A percentile compares a stretch with the other conserved stretches of the same genome.
These are phyloP conservation scores for Sebastes matsubarae DNA, from an alignment of 2,797 vertebrate genomes.

Conservation along the genomic window DNA sequence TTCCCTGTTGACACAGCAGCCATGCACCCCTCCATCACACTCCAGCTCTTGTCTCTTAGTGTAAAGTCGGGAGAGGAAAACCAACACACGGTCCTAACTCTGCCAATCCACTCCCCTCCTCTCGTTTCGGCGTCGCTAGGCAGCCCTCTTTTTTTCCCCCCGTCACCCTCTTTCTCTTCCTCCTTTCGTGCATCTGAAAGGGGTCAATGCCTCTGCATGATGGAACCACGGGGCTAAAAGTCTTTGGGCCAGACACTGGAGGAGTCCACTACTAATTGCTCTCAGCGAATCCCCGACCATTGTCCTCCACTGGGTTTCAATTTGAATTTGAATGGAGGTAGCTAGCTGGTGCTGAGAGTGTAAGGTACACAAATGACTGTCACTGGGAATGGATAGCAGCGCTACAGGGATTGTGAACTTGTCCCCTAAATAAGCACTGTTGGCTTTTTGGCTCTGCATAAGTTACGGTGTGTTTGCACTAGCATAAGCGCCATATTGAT, in stretches of 20 bases:
- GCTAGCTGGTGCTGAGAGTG: conserved; percentile 81
- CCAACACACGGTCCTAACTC: conserved; percentile 68
- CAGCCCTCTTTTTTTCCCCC: conserved; percentile 57
- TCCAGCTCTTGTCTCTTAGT: conserved; percentile 68
- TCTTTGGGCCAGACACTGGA: conserved; percentile 76
- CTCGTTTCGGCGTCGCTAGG: conserved; percentile 72
- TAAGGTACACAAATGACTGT: conserved; percentile 84
- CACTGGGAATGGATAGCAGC: conserved; percentile 76
- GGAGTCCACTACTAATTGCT: conserved; percentile 82
- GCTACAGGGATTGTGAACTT: conserved; percentile 69
- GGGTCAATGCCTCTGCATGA: conserved; percentile 79
- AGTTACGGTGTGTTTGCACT: conserved; percentile 68
- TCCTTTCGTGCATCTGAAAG: conserved; percentile 74
- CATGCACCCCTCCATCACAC: conserved; percentile 66
- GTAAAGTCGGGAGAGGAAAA: conserved; percentile 77
- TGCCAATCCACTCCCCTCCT: conserved; percentile 68
- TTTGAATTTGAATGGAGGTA: conserved; percentile 84
- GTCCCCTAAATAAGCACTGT: conserved; percentile 73
- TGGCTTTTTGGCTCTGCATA: conserved; percentile 78
- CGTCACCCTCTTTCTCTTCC: conserved; percentile 61
- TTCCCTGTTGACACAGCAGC: conserved; percentile 66
- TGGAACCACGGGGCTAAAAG: conserved; percentile 77
- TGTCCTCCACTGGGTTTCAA: conserved; percentile 71
- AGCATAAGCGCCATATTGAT: conserved; percentile 68
- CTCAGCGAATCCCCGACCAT: conserved; percentile 71